A percentile compares a stretch with the other conserved stretches of the same genome.
Conservation (phyloP, 2,888 invertebrate genomes). For the Graphium colonna region DNA sequence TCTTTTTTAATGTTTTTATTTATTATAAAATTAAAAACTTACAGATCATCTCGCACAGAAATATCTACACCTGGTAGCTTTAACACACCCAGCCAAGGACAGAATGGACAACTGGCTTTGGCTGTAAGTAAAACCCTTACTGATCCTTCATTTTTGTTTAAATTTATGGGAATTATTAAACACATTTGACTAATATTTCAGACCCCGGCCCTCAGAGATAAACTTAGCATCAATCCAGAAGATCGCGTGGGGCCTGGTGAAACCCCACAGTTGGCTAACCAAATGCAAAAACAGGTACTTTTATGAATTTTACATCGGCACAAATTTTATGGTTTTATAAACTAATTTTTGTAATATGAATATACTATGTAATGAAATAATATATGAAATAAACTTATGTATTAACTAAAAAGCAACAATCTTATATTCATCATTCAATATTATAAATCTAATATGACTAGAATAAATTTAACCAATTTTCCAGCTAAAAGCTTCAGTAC, state of each 20-base stretch:
- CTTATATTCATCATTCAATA: no score
- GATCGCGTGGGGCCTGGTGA: conserved; percentile 86
- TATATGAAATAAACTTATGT: no score
- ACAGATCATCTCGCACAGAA: conserved; percentile 83
- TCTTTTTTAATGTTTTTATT: no score
- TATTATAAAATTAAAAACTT: no score
- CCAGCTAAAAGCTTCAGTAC: conserved; percentile 85
- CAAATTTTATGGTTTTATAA: no score
- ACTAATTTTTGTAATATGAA: no score
- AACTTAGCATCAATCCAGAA: conserved; percentile 96
- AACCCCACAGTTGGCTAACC: conserved; percentile 84
- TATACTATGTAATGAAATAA: no score
- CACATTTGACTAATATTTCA: conserved; percentile 36
- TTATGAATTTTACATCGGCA: neutral
- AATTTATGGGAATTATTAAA: no score
- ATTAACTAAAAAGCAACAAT: no score
- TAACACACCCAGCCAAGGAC: conserved; percentile 76
- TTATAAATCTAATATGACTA: no score
- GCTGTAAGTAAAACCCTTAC: conserved; percentile 35
- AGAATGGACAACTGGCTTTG: conserved; percentile 42
- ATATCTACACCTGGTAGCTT: conserved; percentile 81
- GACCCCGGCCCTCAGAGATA: conserved; percentile 92
- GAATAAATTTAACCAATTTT: no score
- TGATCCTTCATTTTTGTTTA: neutral
- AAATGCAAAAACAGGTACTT: conserved; percentile 83